phyloP scores from a whole-genome alignment of 2,797 vertebrate genomes.

The Mallotus villosus region DNA sequence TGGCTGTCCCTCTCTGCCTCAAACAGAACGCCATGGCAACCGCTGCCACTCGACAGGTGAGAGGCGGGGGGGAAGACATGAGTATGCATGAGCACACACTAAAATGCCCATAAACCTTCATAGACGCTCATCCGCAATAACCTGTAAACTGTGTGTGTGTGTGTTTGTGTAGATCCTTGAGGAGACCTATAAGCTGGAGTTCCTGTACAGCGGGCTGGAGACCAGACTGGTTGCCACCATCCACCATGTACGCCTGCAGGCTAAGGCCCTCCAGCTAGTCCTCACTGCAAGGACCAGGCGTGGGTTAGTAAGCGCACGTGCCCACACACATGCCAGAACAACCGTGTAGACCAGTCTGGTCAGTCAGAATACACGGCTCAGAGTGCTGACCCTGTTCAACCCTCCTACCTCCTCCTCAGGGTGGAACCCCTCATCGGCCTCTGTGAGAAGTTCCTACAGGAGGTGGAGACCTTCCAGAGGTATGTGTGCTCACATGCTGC shows the following conservation, averaged over 20 bases:
- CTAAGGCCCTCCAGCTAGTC: conserved; percentile 89
- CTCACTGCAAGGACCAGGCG: conserved; percentile 84
- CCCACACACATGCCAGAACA: conserved; percentile 4
- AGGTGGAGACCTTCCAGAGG: conserved; percentile 94
- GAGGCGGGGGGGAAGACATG: conserved; percentile 49
- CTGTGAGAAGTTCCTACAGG: conserved; percentile 94
- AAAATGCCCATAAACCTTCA: background rate
- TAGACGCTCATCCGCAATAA: background rate
- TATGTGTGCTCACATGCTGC: conserved; percentile 41
- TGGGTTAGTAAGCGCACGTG: conserved; percentile 75
- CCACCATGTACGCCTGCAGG: conserved; percentile 93
- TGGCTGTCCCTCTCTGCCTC: conserved; percentile 91
- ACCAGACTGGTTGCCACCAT: conserved; percentile 87
- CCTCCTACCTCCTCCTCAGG: conserved; percentile 63
- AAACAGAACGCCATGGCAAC: conserved; percentile 91
- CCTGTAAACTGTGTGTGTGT: background rate
- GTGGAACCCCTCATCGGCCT: conserved; percentile 84
- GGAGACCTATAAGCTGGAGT: conserved; percentile 96
- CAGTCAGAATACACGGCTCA: too few species aligned
- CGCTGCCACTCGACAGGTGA: conserved; percentile 87
- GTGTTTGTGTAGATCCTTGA: conserved; percentile 83
- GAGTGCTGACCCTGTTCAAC: background rate
- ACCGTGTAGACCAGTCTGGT: background rate
- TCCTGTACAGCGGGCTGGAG: conserved; percentile 92
- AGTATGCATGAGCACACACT: conserved; percentile 2